phyloP scores from a whole-genome alignment of 2,888 invertebrate species.

The Lycocerus yunnanus region DNA sequence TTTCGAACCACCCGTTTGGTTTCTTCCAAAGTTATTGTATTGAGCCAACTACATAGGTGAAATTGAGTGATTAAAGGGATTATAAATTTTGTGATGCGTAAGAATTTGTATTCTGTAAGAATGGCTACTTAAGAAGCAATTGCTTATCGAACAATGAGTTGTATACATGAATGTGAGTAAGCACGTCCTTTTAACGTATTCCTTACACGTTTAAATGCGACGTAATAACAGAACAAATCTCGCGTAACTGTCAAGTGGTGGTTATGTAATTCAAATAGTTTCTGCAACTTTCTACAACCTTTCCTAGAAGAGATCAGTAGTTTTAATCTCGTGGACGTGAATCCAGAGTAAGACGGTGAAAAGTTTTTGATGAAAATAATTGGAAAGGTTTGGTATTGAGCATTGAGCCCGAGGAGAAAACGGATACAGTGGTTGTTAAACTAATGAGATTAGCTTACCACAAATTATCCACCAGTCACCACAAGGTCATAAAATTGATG shows the following conservation, averaged over 20 bases:
- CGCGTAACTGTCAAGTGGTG: constrained; percentile 2
- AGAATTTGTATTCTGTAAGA: constrained; percentile 19
- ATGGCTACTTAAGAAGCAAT: constrained; percentile 21
- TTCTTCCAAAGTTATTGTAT: neutral
- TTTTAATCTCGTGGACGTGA: neutral
- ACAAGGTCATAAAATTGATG: neutral
- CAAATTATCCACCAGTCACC: neutral
- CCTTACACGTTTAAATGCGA: constrained; percentile 13
- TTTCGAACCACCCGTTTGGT: too few species aligned
- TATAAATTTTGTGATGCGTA: neutral
- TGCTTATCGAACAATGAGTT: constrained; percentile 26
- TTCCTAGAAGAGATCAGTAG: neutral
- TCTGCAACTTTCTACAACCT: neutral
- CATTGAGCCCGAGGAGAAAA: neutral
- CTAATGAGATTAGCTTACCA: neutral
- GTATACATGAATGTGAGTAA: constrained; percentile 18
- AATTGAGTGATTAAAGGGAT: neutral
- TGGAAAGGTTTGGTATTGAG: neutral
- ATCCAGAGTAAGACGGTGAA: neutral
- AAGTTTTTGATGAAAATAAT: neutral
- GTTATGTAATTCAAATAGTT: constrained; percentile 9
- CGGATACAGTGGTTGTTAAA: neutral
- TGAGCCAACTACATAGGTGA: neutral
- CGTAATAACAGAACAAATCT: constrained; percentile 15
- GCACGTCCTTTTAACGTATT: constrained; percentile 15